Evolutionary conservation across 2,888 invertebrate species (phyloP), one percentile per base, ranked within the genome.

Genomic region (Harmothoe impar): DNA sequence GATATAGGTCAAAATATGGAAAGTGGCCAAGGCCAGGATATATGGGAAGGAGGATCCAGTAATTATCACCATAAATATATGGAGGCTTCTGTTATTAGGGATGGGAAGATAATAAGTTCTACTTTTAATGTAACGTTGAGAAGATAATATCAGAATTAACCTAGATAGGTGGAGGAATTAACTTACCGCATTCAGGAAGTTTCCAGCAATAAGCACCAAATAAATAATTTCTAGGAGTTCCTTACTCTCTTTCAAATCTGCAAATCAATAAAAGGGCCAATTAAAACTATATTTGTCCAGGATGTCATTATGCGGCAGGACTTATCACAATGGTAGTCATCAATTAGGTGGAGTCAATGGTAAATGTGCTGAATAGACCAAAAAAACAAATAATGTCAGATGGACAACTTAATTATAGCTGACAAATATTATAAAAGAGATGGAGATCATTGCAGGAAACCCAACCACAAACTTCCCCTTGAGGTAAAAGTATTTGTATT

Each of bases 151-250:
- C 1, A 31, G 7, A 17, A 1, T 20, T 17, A 5, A 20, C 7
- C 1, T 23, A 81, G 31, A 1, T 23, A 1, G n/a, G n/a, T n/a
- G n/a, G n/a, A n/a, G n/a, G n/a, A n/a, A 81, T 77, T 33, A 43
- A 96, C 97, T 96, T 96, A 98, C 98, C 91, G 98, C 98, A 93
- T 96, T 96, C 56, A 96, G 94, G 92, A 96, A 96, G 94, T 96
- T 96, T 85, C 96, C 96, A 12, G 96, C 94, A 15, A 96, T 94
- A 33, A 96, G 94, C 31, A 96, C 95, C 88, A 96, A 93, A 33
- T 96, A 96, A 54, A 96, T 93, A 90, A 96, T 95, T 91, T 96
- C 96, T 85, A 95, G 95, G 20, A 96, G 94, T 20, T 95, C 95
- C 90, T 94, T 94, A 92, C 96, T 96, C 25, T 95, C 94, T 90